Evolutionary conservation across 2,113 vertebrate genomes (phyloP).

Genomic region (Monopterus albus): DNA sequence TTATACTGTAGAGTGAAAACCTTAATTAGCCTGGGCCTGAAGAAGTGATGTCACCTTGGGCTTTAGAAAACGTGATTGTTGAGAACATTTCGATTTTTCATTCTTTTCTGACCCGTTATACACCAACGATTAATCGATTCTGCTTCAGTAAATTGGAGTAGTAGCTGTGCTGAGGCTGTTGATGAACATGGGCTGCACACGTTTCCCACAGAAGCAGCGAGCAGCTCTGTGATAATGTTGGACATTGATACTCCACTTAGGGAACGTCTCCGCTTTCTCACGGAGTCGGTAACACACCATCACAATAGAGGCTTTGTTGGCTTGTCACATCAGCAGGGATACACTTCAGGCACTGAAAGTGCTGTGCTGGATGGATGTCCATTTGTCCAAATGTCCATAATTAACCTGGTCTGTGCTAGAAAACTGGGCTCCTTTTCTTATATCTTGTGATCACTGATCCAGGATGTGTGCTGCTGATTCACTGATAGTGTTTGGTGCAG

Average conservation of each 20-base stretch:
- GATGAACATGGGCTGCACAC: too few species aligned
- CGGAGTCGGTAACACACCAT: conserved; percentile 58
- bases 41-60: too few species aligned
- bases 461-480: too few species aligned
- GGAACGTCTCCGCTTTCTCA: conserved; percentile 68
- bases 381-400: conserved; percentile 9
- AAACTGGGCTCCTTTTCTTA: too few species aligned
- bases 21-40: too few species aligned
- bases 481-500: too few species aligned
- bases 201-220: conserved; percentile 53
- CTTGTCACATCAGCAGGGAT: conserved; percentile 33
- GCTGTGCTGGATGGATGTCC: neutral
- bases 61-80: too few species aligned
- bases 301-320: conserved; percentile 72
- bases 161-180: neutral
- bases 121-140: too few species aligned
- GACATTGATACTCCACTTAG: conserved; percentile 61
- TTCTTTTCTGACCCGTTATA: too few species aligned
- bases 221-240: conserved; percentile 16
- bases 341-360: conserved; percentile 9
- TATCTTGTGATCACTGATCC: too few species aligned
- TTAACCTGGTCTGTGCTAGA: too few species aligned
- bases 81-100: too few species aligned
- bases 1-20: neutral
- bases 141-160: neutral